phyloP scores from a whole-genome alignment of 2,113 vertebrate species.

The Nicator chloris region DNA sequence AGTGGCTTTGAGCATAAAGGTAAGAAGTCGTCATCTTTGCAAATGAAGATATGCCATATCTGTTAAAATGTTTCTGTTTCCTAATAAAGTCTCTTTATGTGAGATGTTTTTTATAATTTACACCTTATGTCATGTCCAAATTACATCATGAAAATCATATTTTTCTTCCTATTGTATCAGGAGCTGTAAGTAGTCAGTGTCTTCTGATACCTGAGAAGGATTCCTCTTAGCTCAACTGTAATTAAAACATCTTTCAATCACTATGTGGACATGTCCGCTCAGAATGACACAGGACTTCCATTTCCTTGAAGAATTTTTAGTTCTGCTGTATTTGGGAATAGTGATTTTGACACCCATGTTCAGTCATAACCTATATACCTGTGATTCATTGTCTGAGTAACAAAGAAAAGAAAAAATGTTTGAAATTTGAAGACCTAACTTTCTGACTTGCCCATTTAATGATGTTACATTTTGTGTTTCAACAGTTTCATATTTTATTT shows the following conservation, averaged over 20 bases:
- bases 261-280: fast-evolving
- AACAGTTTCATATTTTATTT: background rate
- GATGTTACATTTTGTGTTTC: background rate
- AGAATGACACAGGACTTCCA: background rate
- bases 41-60: background rate
- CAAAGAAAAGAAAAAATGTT: background rate
- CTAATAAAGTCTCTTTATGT: background rate
- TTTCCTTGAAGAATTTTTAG: background rate
- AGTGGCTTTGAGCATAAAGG: background rate
- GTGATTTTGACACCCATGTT: background rate
- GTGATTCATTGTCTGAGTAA: background rate
- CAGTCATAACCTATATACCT: background rate
- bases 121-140: background rate
- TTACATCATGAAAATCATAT: background rate
- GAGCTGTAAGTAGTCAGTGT: background rate
- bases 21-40: background rate
- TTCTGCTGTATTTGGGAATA: background rate
- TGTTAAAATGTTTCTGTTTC: background rate
- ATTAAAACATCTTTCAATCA: background rate
- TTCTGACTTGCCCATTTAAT: background rate
- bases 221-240: background rate
- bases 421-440: background rate
- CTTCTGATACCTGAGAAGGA: background rate
- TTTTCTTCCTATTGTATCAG: background rate
- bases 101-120: background rate